Base-by-base conservation (phyloP, 2,113 vertebrate species). In the Nesospiza acunhae region DNA sequence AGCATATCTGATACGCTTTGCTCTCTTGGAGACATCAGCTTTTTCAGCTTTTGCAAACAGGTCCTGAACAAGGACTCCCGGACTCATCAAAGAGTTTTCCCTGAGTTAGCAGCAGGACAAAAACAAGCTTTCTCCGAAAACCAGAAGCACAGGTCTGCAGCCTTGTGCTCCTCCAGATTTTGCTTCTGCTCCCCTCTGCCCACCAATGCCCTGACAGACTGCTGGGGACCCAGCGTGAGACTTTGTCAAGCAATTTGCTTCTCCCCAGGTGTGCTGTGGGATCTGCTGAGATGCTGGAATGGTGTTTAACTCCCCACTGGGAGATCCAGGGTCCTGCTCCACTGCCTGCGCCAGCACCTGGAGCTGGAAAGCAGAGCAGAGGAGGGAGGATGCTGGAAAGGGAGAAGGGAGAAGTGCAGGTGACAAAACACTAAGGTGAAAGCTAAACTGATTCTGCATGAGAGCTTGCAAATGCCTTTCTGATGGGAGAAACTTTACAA, bases 291-390 rank as follows among this genome's bases (percentile, higher is more conserved):
- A 59, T 44, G 22, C 19, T 69, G 24, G 23, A 85, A 23, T 3
- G 3, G 16, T 7, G 2, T 68, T 70, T 56, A 60, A 27, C 39
- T 91, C 11, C 44, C 39, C 2, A 15, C 37, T 0, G 3, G 27
- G n/a, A 87, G 33, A 59, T 56, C 39, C 76, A 66, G 35, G 20
- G 30, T 66, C 37, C 41, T 86, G 20, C 62, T 63, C 18, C 5
- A 1, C 21, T 58, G 21, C 52, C 9, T 44, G 41, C 0, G 0
- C 0, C 7, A 74, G 35, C 50, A 74, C 7, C 27, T 1, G 3
- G 27, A 73, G 30, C 39, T 68, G 33, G 62, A 73, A 83, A 56
- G 2, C 2, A 6, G 66, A 60, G 8, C 14, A 56, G 19, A 47
- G 11, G 6, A 55, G 41, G 31, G 18, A 69, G 26, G 64, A n/a